Evolutionary conservation across 2,113 vertebrate species (phyloP), one percentile per base, ranked within the genome.

Genomic region (Chaetodon auriga): DNA sequence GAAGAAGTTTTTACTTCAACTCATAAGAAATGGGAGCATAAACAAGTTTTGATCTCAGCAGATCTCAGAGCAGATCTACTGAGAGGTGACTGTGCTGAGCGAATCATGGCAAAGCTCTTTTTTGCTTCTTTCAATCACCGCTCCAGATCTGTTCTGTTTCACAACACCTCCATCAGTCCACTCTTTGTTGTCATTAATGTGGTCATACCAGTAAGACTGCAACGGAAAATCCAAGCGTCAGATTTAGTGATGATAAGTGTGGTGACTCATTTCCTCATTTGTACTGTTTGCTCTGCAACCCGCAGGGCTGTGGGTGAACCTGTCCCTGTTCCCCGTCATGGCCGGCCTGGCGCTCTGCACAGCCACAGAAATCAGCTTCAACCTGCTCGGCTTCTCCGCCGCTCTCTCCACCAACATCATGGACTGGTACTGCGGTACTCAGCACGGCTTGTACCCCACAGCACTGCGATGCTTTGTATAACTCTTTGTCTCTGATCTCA

Each of bases 351-450:
- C 97, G 0, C 94, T 99, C 8, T 99, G 98, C 92, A 99, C 98
- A 0, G 97, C 97, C 23, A 97, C 97, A 0, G 98, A 99, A 86
- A 82, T 97, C 79, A 99, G 97, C 85, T 99, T 99, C 95, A 99
- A 98, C 87, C 82, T 97, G 80, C 93, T 99, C 5, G 98, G 98
- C 3, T 99, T 99, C 84, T 98, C 96, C 0, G 98, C 98, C 0
- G 98, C 98, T 0, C 90, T 99, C 38, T 99, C 97, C 68, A 99
- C 98, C 81, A 99, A 99, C 89, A 96, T 99, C 92, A 98, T 99
- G 98, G 98, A 99, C 95, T 99, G 98, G 98, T 99, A 93, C 21
- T 10, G 55, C 43, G 45, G n/a, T 68, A 8, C n/a, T 9, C 21
- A 1, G 0, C 14, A 1, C 49, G 43, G 5, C 41, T 16, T 3